Evolutionary conservation across 2,113 vertebrate genomes (phyloP), one percentile per base, ranked within the genome.

Genomic region (Typhlomys cinereus): DNA sequence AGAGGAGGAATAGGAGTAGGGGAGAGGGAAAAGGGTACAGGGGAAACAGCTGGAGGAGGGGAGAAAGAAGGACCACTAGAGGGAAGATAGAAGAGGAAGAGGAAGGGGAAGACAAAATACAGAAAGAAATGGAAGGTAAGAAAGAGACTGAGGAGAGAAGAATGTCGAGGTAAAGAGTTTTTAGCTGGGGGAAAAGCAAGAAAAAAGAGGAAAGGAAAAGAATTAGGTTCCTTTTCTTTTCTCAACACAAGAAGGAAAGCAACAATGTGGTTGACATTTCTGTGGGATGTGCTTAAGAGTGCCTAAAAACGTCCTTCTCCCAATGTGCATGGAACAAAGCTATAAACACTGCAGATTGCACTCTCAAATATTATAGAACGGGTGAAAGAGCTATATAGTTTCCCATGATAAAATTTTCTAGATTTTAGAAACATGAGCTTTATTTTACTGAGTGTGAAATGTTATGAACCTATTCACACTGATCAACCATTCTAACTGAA

Each of bases 351-450:
- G 11, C n/a, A n/a, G n/a, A n/a, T 34, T 36, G 17, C 52, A 59
- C 4, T 73, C 25, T 21, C 85, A 44, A 85, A 34, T 81, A 25
- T 23, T 70, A 46, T 23, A 82, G 79, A 73, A 66, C 39, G 50
- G 18, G 64, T 27, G 7, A 50, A 73, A 52, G 2, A 15, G 14
- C 34, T 29, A 0, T 62, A 57, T 48, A 71, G 4, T 79, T 79
- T 76, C 61, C 17, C 13, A 39, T 82, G 48, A 46, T 76, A 89
- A 54, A 2, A 73, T 44, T 87, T 83, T 4, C 84, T n/a, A 25
- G 31, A 80, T 73, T 87, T 94, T 85, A 66, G 87, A 62, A 73
- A 71, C 4, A n/a, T 76, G 25, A 91, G 52, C 48, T 62, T 81
- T 62, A 23, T 93, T 79, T 78, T 9, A 66, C 1, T 23, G 75